phyloP scores from a whole-genome alignment of 2,113 vertebrate species.

The Himantopus leucocephalus region DNA sequence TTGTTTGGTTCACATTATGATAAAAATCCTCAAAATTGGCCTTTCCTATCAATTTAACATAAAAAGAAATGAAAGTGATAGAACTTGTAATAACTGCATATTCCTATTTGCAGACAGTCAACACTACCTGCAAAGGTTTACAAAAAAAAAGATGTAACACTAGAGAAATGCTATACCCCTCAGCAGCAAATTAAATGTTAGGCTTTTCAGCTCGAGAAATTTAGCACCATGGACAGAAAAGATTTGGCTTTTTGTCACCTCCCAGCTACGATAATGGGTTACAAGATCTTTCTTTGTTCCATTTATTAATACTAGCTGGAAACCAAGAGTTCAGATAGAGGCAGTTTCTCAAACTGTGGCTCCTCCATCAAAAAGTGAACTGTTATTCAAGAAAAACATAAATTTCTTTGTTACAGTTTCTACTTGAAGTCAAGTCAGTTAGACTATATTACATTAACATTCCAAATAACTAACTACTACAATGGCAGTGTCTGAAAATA shows the following conservation, averaged over 20 bases:
- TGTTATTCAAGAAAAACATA: not conserved
- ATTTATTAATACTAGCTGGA: not conserved
- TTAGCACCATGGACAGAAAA: not conserved
- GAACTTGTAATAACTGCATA: not conserved
- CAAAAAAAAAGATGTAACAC: not conserved
- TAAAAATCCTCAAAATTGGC: not conserved
- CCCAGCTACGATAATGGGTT: not conserved
- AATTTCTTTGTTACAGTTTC: not conserved
- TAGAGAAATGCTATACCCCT: not conserved
- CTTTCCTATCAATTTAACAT: not conserved
- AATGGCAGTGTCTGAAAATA: not conserved
- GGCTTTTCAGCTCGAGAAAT: not conserved
- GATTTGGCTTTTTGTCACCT: not conserved
- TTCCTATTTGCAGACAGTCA: not conserved
- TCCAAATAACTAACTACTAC: not conserved
- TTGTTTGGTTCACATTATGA: not conserved
- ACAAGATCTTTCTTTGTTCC: not conserved
- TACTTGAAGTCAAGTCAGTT: not conserved
- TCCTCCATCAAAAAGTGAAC: not conserved
- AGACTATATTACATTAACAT: too few relatives aligned
- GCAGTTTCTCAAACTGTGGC: not conserved
- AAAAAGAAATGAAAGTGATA: not conserved
- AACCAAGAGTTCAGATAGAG: not conserved
- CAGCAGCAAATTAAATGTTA: not conserved
- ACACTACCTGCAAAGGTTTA: not conserved